Percentiles rank a stretch among this genome's conserved stretches.
These are phyloP conservation scores for Prolemur simus DNA, from an alignment of 2,113 vertebrate species.

Conservation along the genomic window DNA sequence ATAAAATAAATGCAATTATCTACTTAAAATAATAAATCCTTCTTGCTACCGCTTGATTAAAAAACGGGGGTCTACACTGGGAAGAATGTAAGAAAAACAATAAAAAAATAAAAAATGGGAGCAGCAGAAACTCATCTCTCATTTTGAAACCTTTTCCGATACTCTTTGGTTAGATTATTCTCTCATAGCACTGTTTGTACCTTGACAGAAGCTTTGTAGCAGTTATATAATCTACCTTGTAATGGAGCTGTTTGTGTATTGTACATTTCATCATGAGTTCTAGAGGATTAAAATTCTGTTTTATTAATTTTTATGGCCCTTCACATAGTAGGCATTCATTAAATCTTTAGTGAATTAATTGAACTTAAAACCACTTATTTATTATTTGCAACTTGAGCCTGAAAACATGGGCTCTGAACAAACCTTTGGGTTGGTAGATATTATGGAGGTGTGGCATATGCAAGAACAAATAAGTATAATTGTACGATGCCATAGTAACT, in stretches of 20 bases:
- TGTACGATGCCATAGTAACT: neutral
- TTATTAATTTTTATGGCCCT: neutral
- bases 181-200: neutral
- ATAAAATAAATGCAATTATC: neutral
- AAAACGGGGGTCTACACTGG: too few relatives aligned
- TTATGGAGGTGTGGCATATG: neutral
- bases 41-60: constrained; percentile 32
- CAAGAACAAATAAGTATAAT: neutral
- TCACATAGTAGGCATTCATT: neutral
- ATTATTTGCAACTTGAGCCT: neutral
- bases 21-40: constrained; percentile 37
- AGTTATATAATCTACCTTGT: constrained; percentile 53
- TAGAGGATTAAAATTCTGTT: constrained; percentile 14
- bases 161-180: neutral
- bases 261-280: constrained; percentile 38
- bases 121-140: neutral
- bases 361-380: neutral
- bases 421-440: neutral
- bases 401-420: constrained; percentile 11
- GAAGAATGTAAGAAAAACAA: neutral
- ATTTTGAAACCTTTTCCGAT: constrained; percentile 12
- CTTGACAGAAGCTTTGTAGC: constrained; percentile 39
- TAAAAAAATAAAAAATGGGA: too few relatives aligned
- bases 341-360: constrained; percentile 36
- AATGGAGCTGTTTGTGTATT: constrained; percentile 36